Percentiles rank a stretch among this genome's conserved stretches.
phyloP scores from a whole-genome alignment of 1,140 invertebrate species.

The Amphibalanus amphitrite region DNA sequence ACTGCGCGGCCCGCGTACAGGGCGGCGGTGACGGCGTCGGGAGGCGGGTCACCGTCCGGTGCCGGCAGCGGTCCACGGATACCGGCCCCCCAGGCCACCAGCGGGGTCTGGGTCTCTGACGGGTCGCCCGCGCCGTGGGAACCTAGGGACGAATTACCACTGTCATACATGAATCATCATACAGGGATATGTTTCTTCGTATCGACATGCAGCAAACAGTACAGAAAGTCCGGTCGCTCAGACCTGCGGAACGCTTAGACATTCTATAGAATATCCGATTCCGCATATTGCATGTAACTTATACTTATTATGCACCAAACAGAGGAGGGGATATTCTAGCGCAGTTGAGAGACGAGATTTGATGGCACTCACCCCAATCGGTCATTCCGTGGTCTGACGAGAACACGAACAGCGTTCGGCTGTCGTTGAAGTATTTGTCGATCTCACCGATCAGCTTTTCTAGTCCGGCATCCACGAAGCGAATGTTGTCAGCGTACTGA shows the following conservation, averaged over 20 bases:
- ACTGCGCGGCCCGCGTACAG: too few species aligned
- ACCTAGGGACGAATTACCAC: too few species aligned
- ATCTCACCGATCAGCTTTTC: conserved; percentile 46
- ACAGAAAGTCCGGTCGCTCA: too few species aligned
- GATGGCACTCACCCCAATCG: conserved; percentile 55
- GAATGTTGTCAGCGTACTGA: conserved; percentile 67
- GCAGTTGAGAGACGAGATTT: too few species aligned
- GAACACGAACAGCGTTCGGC: conserved; percentile 69
- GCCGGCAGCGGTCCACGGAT: conserved; percentile 26
- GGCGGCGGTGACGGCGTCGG: not conserved
- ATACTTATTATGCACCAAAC: too few species aligned
- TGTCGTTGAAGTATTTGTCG: conserved; percentile 53
- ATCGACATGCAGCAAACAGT: too few species aligned
- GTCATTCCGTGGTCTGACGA: conserved; percentile 98
- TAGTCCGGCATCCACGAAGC: conserved; percentile 59
- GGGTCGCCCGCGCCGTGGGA: conserved; percentile 81
- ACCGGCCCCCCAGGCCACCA: conserved; percentile 86
- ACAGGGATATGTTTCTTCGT: too few species aligned
- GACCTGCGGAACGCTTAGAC: too few species aligned
- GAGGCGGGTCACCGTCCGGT: not conserved
- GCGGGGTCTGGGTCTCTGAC: conserved; percentile 84
- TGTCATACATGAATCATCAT: too few species aligned
- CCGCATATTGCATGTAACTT: too few species aligned
- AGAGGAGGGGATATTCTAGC: too few species aligned
- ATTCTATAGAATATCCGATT: too few species aligned